Base-by-base conservation (phyloP, 1,140 invertebrate species). In the Globodera rostochiensis region DNA sequence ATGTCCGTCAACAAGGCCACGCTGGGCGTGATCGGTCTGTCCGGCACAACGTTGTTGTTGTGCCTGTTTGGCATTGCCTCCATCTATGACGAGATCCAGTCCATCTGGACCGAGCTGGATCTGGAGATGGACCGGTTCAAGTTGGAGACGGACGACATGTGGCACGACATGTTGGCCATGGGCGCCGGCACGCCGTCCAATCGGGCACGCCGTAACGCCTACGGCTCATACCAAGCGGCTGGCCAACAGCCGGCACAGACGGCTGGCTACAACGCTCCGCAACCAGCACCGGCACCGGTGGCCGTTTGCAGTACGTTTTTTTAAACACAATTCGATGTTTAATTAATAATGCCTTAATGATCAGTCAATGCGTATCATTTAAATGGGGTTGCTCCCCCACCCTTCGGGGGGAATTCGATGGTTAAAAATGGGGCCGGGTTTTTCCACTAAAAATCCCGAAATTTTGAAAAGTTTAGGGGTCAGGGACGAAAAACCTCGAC, bases 71-170 rank as follows among this genome's bases (percentile, higher is more conserved):
- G 80, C 49, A 85, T 88, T 57, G 82, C 78, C 64, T 74, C 64
- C 74, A 89, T 89, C 80, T 89, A 88, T 80, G 83, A 75, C 73
- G 87, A 88, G 73, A 85, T 88, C 67, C 86, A 88, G 73, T 75
- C 53, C 77, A 88, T 88, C 53, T 88, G 87, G 87, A 70, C 75
- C 15, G 85, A 88, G 79, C 74, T 88, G 36, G 87, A 88, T 80
- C 64, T 25, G 47, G 88, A 88, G 75, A 89, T 88, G 85, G 81
- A 84, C 76, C 53, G 77, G 9, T 88, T 88, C 79, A 88, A 88
- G 66, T 49, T 77, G 45, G 49, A 77, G 75, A 77, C 86, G 25
- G 87, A 89, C 53, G 84, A 89, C 64, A 60, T 88, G 21, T 89
- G 88, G 88, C 64, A 67, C 53, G 80, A 87, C 49, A 89, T 89